Percentiles rank a stretch among this genome's conserved stretches.
Evolutionary conservation across 2,888 invertebrate genomes (phyloP).

Genomic region (Carcina quercana): DNA sequence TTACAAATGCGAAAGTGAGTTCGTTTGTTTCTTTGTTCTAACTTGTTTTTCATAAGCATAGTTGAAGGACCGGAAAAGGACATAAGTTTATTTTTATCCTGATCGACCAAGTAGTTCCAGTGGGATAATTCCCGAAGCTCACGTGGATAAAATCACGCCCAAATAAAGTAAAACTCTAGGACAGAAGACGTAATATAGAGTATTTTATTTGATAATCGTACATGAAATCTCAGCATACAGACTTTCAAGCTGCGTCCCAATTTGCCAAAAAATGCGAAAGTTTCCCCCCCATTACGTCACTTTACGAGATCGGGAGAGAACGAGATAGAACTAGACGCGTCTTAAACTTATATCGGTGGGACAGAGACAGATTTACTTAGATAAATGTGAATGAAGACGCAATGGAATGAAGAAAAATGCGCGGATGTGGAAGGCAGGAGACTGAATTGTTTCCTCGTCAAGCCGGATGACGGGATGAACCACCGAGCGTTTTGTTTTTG

Average conservation of each 20-base stretch:
- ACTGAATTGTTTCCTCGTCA: constrained; percentile 10
- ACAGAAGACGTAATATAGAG: too few species aligned
- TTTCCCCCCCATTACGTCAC: constrained; percentile 33
- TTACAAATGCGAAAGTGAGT: too few species aligned
- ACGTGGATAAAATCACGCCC: too few species aligned
- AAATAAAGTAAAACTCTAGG: too few species aligned
- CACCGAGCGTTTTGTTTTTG: constrained; percentile 4
- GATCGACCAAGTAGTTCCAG: too few species aligned
- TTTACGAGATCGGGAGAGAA: constrained; percentile 20
- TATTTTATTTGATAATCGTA: too few species aligned
- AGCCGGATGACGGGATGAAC: constrained; percentile 1
- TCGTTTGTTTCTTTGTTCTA: too few species aligned
- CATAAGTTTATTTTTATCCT: too few species aligned
- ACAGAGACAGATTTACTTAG: constrained; percentile 19
- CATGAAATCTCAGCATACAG: constrained; percentile 29
- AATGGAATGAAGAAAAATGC: constrained; percentile 43
- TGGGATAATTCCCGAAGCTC: too few species aligned
- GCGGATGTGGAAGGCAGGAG: background rate
- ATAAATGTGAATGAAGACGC: constrained; percentile 36
- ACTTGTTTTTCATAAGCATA: too few species aligned
- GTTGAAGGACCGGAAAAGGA: too few species aligned
- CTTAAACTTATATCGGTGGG: constrained; percentile 11
- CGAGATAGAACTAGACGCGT: constrained; percentile 15
- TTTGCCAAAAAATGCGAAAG: constrained; percentile 35
- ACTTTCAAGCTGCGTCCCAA: constrained; percentile 30